Percentiles rank a stretch among this genome's conserved stretches.
phyloP scores from a whole-genome alignment of 1,140 invertebrate species.

The Drosophila repleta region DNA sequence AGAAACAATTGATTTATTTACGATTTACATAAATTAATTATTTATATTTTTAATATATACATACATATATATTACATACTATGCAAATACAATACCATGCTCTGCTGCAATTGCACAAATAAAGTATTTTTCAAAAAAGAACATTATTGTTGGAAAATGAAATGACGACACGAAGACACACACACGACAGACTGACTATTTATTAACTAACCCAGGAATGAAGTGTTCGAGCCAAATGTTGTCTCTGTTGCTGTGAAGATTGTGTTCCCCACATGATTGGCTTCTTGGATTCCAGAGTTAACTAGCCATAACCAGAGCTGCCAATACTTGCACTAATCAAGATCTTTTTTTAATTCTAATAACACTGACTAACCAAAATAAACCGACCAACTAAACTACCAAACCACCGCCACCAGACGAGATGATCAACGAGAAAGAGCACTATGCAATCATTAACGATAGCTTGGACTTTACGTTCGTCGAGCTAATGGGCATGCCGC shows the following conservation, averaged over 20 bases:
- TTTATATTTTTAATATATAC: constrained; percentile 80
- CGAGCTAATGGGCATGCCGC: constrained; percentile 92
- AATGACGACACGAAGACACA: constrained; percentile 21
- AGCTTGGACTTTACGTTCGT: constrained; percentile 98
- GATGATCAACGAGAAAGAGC: constrained; percentile 98
- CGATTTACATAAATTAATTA: constrained; percentile 82
- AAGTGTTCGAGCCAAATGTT: constrained; percentile 27
- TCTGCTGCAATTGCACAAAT: constrained; percentile 83
- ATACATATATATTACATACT: constrained; percentile 54
- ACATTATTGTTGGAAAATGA: background rate
- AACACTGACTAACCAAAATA: constrained; percentile 44
- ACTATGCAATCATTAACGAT: constrained; percentile 98
- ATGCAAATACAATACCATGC: constrained; percentile 60
- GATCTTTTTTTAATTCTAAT: constrained; percentile 51
- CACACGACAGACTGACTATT: background rate
- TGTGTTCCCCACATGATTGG: constrained; percentile 36
- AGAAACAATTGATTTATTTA: constrained; percentile 70
- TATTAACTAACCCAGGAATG: constrained; percentile 21
- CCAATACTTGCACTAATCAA: constrained; percentile 59
- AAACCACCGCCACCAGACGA: constrained; percentile 88
- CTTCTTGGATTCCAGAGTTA: constrained; percentile 28
- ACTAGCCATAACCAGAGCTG: constrained; percentile 31
- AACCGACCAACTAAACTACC: constrained; percentile 28
- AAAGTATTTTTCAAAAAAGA: constrained; percentile 78
- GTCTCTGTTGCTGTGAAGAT: constrained; percentile 10